phyloP scores from a whole-genome alignment of 2,888 invertebrate genomes.

The Exephanes ischioxanthus region DNA sequence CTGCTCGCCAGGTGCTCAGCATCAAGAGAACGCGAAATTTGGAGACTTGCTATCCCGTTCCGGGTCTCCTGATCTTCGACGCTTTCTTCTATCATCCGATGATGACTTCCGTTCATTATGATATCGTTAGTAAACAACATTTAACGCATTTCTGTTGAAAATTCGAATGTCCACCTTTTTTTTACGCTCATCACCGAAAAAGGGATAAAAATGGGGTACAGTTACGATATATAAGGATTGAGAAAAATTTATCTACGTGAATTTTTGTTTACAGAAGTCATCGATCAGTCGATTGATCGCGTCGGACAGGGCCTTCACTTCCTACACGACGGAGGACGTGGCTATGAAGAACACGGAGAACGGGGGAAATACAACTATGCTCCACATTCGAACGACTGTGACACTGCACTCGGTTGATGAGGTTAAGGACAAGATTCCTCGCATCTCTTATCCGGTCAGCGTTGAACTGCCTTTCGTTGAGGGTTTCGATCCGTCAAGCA shows the following conservation, averaged over 20 bases:
- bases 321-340: slow-evolving; percentile 60
- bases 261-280: slow-evolving; percentile 53
- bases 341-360: slow-evolving; percentile 47
- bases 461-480: slow-evolving; percentile 48
- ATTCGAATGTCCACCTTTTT: too few species aligned
- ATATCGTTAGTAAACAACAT: slow-evolving; percentile 43
- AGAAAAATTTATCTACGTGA: background rate
- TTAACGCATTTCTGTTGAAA: background rate
- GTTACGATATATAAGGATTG: too few species aligned
- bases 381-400: slow-evolving; percentile 52
- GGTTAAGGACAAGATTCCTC: slow-evolving; percentile 16
- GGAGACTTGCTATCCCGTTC: slow-evolving; percentile 58
- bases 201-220: too few species aligned
- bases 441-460: slow-evolving; percentile 37
- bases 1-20: slow-evolving; percentile 38
- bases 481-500: background rate
- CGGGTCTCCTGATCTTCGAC: slow-evolving; percentile 54
- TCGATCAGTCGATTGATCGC: slow-evolving; percentile 57
- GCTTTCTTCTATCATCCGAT: slow-evolving; percentile 60
- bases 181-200: too few species aligned
- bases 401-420: slow-evolving; percentile 35
- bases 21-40: slow-evolving; percentile 62
- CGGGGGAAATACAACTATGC: slow-evolving; percentile 54
- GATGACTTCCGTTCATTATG: slow-evolving; percentile 63
- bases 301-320: slow-evolving; percentile 35